These are phyloP conservation scores for Xiphorhynchus erythropygius DNA, from an alignment of 2,797 vertebrate genomes.

Conservation along the genomic window DNA sequence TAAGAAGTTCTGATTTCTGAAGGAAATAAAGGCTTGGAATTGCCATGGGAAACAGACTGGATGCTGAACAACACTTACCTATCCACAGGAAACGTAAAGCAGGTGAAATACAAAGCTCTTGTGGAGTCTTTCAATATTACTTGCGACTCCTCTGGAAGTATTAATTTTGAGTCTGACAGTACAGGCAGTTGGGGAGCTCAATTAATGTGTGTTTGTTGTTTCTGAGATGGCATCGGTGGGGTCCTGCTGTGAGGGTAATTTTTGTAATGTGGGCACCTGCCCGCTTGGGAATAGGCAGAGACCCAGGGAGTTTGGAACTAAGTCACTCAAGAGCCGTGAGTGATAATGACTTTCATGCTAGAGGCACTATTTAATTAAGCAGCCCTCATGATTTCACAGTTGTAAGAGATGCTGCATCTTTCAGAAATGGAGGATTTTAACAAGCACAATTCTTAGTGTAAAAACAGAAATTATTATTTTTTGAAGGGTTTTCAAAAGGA, in stretches of 20 bases:
- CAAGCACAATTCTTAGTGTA: not conserved
- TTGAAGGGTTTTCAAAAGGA: not conserved
- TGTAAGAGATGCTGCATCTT: not conserved
- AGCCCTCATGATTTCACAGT: not conserved
- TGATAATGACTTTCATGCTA: not conserved
- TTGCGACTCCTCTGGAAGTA: not conserved
- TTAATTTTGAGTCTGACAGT: not conserved
- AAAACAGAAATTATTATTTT: not conserved
- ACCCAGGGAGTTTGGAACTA: not conserved
- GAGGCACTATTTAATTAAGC: not conserved
- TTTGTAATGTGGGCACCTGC: not conserved
- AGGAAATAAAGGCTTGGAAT: not conserved
- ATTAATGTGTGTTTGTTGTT: not conserved
- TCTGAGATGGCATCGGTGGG: not conserved
- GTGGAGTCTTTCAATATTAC: not conserved
- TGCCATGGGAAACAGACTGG: not conserved
- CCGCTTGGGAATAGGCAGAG: not conserved
- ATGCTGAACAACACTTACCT: not conserved
- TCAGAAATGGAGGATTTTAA: not conserved
- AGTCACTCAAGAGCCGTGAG: not conserved
- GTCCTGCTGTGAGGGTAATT: not conserved
- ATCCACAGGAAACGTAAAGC: not conserved
- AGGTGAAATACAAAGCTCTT: not conserved
- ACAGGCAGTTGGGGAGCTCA: not conserved
- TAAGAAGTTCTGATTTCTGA: not conserved